Conservation (phyloP, 2,113 vertebrate species). For the Anolis sagrei region DNA sequence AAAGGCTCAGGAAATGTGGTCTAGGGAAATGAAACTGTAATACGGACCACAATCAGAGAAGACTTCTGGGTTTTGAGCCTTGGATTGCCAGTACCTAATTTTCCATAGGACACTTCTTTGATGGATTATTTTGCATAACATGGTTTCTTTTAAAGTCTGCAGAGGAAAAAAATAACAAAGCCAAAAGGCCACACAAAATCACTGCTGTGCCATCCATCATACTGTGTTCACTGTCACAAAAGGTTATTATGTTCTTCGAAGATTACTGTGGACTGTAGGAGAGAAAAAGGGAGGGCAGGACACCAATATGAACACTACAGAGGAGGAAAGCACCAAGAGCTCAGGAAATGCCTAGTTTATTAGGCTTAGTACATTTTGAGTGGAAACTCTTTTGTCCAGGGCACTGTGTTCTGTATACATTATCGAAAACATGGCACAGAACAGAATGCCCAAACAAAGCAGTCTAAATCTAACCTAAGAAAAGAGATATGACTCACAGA, state of each 20-base stretch:
- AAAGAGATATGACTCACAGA: background rate
- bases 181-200: constrained; percentile 48
- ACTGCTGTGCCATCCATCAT: constrained; percentile 49
- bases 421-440: background rate
- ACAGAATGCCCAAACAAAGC: background rate
- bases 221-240: constrained; percentile 46
- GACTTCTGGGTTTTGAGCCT: background rate
- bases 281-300: background rate
- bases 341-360: background rate
- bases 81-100: constrained; percentile 23
- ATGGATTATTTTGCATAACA: background rate
- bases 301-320: no score
- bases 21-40: background rate
- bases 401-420: background rate
- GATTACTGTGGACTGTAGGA: constrained; percentile 9
- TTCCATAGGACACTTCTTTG: constrained; percentile 11
- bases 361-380: background rate
- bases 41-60: background rate
- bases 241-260: constrained; percentile 39
- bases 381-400: background rate
- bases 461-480: background rate
- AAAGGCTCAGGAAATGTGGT: background rate
- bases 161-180: constrained; percentile 37
- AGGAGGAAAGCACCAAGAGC: background rate
- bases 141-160: constrained; percentile 31